Conservation (phyloP, 2,888 invertebrate species). For the Laspeyria flexula region DNA sequence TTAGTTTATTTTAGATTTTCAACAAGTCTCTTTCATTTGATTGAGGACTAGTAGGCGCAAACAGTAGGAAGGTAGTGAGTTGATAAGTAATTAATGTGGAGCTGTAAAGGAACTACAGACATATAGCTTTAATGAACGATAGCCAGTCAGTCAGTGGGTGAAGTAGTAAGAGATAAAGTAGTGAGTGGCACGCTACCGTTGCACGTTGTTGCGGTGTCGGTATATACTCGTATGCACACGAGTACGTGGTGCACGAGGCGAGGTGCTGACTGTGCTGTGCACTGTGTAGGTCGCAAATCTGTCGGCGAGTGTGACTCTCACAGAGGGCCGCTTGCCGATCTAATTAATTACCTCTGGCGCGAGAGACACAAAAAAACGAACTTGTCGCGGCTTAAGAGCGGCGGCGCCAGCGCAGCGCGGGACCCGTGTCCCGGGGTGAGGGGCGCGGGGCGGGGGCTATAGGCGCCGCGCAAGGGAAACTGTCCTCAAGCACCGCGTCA, state of each 20-base stretch:
- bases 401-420: slow-evolving; percentile 67
- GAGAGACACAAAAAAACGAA: slow-evolving; percentile 70
- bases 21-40: neutral
- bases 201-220: neutral
- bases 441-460: slow-evolving; percentile 33
- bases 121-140: too few relatives aligned
- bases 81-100: too few relatives aligned
- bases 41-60: neutral
- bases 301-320: slow-evolving; percentile 44
- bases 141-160: too few relatives aligned
- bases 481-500: slow-evolving; percentile 51
- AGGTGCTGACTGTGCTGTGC: slow-evolving; percentile 4
- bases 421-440: slow-evolving; percentile 22
- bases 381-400: slow-evolving; percentile 77
- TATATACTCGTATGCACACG: slow-evolving; percentile 2
- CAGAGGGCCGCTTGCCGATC: slow-evolving; percentile 62
- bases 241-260: neutral
- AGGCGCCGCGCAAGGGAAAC: slow-evolving; percentile 70
- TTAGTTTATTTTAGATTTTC: neutral
- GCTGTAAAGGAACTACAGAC: too few relatives aligned
- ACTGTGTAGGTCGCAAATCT: slow-evolving; percentile 54
- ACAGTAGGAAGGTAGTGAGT: too few relatives aligned
- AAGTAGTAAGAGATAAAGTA: too few relatives aligned
- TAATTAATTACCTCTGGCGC: slow-evolving; percentile 79
- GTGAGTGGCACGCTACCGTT: neutral